Percentiles rank a stretch among this genome's conserved stretches.
phyloP scores from a whole-genome alignment of 2,797 vertebrate genomes.

The Cyclopterus lumpus region DNA sequence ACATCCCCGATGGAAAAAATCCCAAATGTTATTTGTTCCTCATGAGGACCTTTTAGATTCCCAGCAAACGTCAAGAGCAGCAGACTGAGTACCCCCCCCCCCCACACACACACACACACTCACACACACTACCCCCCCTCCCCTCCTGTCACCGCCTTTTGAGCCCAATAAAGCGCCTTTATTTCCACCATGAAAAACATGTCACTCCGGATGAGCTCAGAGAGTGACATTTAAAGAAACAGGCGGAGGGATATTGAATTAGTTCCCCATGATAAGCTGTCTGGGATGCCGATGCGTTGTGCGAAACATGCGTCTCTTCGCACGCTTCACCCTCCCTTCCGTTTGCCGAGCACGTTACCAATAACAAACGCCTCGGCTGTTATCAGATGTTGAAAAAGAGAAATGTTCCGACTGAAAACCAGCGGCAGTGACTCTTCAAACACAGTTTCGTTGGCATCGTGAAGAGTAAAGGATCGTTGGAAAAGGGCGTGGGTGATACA shows the following conservation, averaged over 20 bases:
- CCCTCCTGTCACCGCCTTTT: slow-evolving; percentile 36
- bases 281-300: slow-evolving; percentile 65
- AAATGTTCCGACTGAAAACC: slow-evolving; percentile 24
- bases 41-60: slow-evolving; percentile 77
- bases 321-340: background rate
- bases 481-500: background rate
- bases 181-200: slow-evolving; percentile 84
- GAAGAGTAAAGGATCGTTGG: slow-evolving; percentile 9
- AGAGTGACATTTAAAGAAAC: slow-evolving; percentile 86
- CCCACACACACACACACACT: no score
- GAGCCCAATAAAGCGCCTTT: slow-evolving; percentile 80
- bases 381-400: slow-evolving; percentile 21
- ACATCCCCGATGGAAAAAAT: slow-evolving; percentile 47
- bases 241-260: slow-evolving; percentile 84
- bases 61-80: slow-evolving; percentile 56
- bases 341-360: slow-evolving; percentile 3
- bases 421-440: background rate
- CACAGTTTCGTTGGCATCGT: slow-evolving; percentile 15
- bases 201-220: slow-evolving; percentile 85
- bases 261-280: slow-evolving; percentile 83
- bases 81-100: slow-evolving; percentile 33
- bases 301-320: slow-evolving; percentile 16
- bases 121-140: background rate
- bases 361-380: slow-evolving; percentile 2
- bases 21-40: slow-evolving; percentile 66